phyloP scores from a whole-genome alignment of 2,797 vertebrate species.

The Taeniopygia guttata region DNA sequence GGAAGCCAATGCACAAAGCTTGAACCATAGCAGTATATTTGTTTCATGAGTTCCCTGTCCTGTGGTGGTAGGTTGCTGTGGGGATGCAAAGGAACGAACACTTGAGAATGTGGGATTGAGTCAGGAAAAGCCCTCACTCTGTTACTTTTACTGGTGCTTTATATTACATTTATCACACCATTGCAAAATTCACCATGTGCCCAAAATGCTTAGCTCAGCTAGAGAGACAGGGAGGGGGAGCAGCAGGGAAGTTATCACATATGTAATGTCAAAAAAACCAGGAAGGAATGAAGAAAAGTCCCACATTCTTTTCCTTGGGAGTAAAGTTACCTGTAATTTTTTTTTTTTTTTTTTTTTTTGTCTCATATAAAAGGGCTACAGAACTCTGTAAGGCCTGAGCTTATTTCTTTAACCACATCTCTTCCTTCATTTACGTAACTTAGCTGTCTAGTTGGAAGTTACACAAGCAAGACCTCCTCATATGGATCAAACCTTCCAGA shows the following conservation, averaged over 20 bases:
- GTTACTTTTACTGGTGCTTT: neutral
- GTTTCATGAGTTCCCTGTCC: neutral
- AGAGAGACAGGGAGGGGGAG: neutral
- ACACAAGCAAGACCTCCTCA: neutral
- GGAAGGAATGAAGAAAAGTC: neutral
- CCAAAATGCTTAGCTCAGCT: neutral
- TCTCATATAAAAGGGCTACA: neutral
- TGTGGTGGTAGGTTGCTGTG: neutral
- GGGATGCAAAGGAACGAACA: neutral
- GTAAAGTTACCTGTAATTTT: neutral
- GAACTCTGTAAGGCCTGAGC: neutral
- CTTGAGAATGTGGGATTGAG: neutral
- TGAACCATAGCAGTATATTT: neutral
- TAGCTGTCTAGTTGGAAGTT: neutral
- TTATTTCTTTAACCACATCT: neutral
- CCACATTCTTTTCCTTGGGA: neutral
- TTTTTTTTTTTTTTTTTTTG: neutral
- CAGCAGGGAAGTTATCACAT: neutral
- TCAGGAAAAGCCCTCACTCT: neutral
- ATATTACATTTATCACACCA: neutral
- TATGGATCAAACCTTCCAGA: neutral
- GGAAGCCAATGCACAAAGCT: neutral
- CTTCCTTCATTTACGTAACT: neutral
- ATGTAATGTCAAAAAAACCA: neutral
- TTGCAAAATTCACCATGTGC: neutral